Base-by-base conservation (phyloP, 2,797 vertebrate species). In the Chaunax sp. region DNA sequence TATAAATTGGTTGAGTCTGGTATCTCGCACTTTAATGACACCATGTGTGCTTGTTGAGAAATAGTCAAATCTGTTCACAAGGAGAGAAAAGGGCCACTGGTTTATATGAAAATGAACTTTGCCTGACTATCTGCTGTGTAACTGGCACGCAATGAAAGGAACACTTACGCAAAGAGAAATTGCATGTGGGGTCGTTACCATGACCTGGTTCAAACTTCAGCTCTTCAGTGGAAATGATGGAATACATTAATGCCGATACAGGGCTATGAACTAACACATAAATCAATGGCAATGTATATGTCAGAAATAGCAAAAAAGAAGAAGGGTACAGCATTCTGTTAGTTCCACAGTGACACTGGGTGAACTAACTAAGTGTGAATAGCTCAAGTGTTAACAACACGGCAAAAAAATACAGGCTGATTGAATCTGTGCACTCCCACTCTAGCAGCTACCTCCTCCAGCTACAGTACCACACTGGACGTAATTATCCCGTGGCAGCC, bases 241-340 rank as follows among this genome's bases (percentile, higher is more conserved):
- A 90, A 92, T 92, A 89, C 76, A 87, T 92, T 85, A 90, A 87
- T 61, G 75, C 67, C 83, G 82, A 72, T 78, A 67, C 69, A 86
- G 77, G 68, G 81, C 82, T 86, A 50, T 87, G 90, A 92, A 90
- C 90, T 76, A 76, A 84, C 86, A 87, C 75, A 78, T 81, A 86
- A 91, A 92, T 92, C 85, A 82, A 85, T 89, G 81, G 70, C 78
- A 82, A 90, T 87, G 64, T 90, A 92, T 85, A 87, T 88, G 50
- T 78, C 6, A 40, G 33, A 81, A 77, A 81, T 82, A 85, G 77
- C 73, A 55, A 64, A 75, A 78, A 69, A 22, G 13, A 72, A 87
- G 70, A 83, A 64, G 76, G 72, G 55, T 64, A 64, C 72, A 81
- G 72, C 67, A 64, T 86, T 77, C 73, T 81, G 67, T 68, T 67